phyloP scores from a whole-genome alignment of 2,797 vertebrate genomes.

The Pseudocheirus occidentalis region DNA sequence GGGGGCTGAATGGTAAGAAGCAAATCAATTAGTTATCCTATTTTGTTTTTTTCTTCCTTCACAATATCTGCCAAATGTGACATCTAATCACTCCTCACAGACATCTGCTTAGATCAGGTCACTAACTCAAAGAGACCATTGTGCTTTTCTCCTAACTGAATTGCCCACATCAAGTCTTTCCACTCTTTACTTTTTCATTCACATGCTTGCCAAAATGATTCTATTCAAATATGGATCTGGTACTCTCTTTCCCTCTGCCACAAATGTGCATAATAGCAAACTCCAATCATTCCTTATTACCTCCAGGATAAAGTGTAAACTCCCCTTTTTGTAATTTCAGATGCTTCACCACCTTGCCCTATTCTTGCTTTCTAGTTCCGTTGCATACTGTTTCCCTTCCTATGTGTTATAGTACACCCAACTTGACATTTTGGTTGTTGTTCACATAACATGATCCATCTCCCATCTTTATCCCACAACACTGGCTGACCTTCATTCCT shows the following conservation, averaged over 20 bases:
- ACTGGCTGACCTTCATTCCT: neutral
- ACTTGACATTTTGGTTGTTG: neutral
- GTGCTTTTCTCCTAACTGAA: neutral
- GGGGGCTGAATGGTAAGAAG: neutral
- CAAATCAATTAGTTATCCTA: neutral
- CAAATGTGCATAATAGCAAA: neutral
- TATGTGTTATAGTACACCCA: neutral
- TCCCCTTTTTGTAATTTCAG: neutral
- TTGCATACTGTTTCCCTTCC: neutral
- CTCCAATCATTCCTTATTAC: neutral
- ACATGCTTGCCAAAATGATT: neutral
- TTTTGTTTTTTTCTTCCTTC: neutral
- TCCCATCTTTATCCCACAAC: neutral
- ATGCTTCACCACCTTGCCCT: neutral
- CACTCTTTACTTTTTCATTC: neutral
- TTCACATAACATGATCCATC: neutral
- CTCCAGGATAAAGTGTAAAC: neutral
- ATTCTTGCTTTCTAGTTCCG: neutral
- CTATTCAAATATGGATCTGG: neutral
- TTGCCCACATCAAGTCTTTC: neutral
- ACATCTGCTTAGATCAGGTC: rapidly evolving
- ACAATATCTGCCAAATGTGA: neutral
- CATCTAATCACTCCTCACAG: neutral
- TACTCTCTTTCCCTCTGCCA: neutral
- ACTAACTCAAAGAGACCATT: neutral